Evolutionary conservation across 2,113 vertebrate genomes (phyloP).

Genomic region (Chrysemys picta): DNA sequence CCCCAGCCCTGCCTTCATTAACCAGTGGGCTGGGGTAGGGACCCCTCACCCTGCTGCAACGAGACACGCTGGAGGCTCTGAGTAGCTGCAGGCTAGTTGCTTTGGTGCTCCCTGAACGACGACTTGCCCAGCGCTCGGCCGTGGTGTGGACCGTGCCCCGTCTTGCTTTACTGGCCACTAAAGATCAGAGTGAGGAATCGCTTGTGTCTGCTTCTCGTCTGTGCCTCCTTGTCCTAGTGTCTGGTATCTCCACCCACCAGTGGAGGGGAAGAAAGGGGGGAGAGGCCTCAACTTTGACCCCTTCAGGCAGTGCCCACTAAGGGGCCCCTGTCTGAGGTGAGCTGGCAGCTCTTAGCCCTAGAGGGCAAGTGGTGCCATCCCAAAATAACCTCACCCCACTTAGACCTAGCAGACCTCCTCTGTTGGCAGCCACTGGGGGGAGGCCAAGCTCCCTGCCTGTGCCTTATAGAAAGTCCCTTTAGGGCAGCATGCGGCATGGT

Average conservation of each 20-base stretch:
- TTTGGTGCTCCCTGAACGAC: neutral
- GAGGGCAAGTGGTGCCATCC: too few species aligned
- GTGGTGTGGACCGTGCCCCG: constrained; percentile 9
- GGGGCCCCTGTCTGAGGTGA: neutral
- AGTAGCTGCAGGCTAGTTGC: neutral
- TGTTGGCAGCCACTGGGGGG: too few species aligned
- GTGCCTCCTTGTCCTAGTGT: neutral
- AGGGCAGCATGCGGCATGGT: too few species aligned
- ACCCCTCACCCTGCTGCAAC: neutral
- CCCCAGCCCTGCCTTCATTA: neutral
- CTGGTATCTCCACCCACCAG: neutral
- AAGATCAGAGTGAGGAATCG: neutral
- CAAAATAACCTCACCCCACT: too few species aligned
- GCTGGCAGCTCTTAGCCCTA: neutral
- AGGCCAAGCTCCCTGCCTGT: too few species aligned
- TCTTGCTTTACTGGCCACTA: constrained; percentile 50
- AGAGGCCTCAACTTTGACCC: neutral
- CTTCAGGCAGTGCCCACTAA: neutral
- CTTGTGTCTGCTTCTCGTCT: neutral
- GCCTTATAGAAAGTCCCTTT: too few species aligned
- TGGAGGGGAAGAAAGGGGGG: neutral
- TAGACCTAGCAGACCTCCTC: too few species aligned
- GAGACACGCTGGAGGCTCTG: neutral
- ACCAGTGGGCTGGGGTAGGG: neutral
- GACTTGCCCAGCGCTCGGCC: neutral